Conservation (phyloP, 2,113 vertebrate genomes). For the Stictonetta naevosa region DNA sequence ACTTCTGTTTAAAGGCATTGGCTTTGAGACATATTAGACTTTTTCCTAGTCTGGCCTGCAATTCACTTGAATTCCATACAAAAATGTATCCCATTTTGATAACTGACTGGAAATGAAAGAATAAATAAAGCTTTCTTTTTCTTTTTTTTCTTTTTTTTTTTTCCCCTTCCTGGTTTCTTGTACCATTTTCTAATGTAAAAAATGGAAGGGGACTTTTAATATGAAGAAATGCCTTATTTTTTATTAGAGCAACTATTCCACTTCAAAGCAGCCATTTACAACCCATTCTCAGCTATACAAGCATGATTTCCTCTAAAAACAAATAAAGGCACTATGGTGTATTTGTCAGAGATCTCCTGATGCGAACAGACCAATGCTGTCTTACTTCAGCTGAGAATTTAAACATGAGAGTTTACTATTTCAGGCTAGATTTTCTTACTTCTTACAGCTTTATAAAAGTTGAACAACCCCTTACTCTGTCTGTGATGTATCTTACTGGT, state of each 20-base stretch:
- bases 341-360: not conserved
- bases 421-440: not conserved
- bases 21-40: not conserved
- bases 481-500: not conserved
- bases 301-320: not conserved
- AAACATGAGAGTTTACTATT: not conserved
- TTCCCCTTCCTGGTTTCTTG: not conserved
- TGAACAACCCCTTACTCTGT: not conserved
- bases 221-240: not conserved
- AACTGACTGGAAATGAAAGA: not conserved
- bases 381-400: not conserved
- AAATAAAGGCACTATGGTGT: not conserved
- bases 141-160: not conserved
- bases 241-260: not conserved
- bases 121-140: not conserved
- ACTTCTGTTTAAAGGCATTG: constrained; percentile 16
- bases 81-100: not conserved
- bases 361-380: not conserved
- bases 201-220: not conserved
- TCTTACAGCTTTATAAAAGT: not conserved
- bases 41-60: not conserved
- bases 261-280: not conserved
- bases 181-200: not conserved
- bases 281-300: not conserved
- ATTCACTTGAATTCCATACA: constrained; percentile 4